These are phyloP conservation scores for Dromaius novaehollandiae DNA, from an alignment of 2,113 vertebrate species.

Conservation along the genomic window DNA sequence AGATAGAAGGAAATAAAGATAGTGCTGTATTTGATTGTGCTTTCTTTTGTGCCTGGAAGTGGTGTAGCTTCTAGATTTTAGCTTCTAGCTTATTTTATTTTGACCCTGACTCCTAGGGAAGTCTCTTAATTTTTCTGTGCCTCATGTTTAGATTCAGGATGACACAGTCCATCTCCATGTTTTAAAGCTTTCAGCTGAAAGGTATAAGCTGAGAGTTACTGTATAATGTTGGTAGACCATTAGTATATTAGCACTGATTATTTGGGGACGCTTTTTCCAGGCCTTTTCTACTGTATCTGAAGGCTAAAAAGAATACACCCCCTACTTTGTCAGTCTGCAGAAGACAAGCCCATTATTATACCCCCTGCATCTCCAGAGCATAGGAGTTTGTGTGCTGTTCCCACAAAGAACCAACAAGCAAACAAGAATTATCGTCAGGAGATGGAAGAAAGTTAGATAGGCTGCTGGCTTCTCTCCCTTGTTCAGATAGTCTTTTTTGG, in stretches of 20 bases:
- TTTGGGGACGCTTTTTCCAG: not conserved
- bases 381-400: not conserved
- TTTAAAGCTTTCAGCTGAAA: not conserved
- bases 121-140: not conserved
- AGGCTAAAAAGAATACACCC: not conserved
- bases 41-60: not conserved
- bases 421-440: not conserved
- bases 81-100: not conserved
- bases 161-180: not conserved
- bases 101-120: not conserved
- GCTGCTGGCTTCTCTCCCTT: not conserved
- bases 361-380: not conserved
- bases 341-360: not conserved
- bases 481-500: not conserved
- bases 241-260: not conserved
- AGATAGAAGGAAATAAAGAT: not conserved
- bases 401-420: not conserved
- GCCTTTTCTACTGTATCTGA: not conserved
- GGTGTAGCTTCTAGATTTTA: not conserved
- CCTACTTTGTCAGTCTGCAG: not conserved
- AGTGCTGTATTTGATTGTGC: not conserved
- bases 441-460: not conserved
- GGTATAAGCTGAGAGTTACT: not conserved
- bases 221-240: not conserved
- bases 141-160: not conserved